These are phyloP conservation scores for Sebastes schlegelii DNA, from an alignment of 2,113 vertebrate genomes.

Conservation along the genomic window DNA sequence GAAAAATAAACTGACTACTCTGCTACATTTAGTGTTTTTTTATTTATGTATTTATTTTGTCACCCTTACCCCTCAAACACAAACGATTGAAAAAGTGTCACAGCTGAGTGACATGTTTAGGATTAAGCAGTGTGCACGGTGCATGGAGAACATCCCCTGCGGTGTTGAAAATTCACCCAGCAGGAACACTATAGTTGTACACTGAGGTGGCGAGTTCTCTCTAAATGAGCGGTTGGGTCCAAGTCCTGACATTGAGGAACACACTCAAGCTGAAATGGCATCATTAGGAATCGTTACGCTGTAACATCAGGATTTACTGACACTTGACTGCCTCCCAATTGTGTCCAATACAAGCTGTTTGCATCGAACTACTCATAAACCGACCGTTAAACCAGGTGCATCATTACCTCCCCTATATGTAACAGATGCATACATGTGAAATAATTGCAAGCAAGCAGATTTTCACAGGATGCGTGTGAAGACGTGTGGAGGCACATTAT, in stretches of 20 bases:
- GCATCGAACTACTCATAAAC: no score
- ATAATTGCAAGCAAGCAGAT: slow-evolving; percentile 14
- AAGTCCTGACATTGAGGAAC: neutral
- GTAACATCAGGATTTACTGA: neutral
- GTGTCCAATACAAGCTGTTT: neutral
- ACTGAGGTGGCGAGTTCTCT: neutral
- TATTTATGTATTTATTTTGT: no score
- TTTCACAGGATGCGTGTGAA: slow-evolving; percentile 8
- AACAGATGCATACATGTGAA: neutral
- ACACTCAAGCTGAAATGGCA: neutral
- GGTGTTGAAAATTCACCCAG: neutral
- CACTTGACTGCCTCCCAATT: neutral
- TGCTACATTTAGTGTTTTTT: neutral
- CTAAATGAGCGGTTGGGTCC: neutral
- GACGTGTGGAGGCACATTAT: neutral
- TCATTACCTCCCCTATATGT: neutral
- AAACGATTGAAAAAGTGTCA: neutral
- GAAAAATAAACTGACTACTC: no score
- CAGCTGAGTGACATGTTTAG: neutral
- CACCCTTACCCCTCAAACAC: no score
- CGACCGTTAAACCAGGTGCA: neutral
- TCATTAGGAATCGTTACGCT: neutral
- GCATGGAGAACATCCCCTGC: neutral
- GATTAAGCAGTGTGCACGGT: neutral
- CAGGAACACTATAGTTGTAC: neutral